Base-by-base conservation (phyloP, 2,888 invertebrate species). In the Drosophila infuscata region DNA sequence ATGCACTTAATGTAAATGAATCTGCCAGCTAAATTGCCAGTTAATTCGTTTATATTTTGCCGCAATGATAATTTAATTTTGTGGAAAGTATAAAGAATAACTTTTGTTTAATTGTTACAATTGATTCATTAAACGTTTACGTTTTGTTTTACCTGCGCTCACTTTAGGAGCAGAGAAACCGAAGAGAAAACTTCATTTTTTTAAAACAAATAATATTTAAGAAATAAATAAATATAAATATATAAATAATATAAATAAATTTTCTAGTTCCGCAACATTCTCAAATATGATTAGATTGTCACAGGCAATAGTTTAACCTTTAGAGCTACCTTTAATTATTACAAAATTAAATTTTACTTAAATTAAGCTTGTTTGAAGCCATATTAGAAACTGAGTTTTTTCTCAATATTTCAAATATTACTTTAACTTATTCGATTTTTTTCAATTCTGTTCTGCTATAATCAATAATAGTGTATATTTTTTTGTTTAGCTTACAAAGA, bases 1-100 rank as follows among this genome's bases (percentile, higher is more conserved):
- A 6, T 49, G 29, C 36, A 15, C 25, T 71, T 57, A 52, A 52
- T 71, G 38, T 35, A 52, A 59, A 70, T 70, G 33, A 61, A 70
- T 61, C 17, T 46, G 46, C 25, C 2, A 25, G 25, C 25, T 25
- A 25, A 25, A 46, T 46, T 46, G 15, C 20, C 1, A 46, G 46
- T 20, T 25, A 46, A 46, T 46, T 46, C 25, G 46, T 25, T 46
- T 15, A 25, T 46, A 15, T 46, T 25, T 4, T 8, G 25, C 20
- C 8, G 2, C 15, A 46, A 20, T 46, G 20, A 15, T 25, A 46
- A 25, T 46, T 8, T 7, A 25, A 7, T 46, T 15, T 46, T 8
- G 46, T 20, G 20, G 46, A 7, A 2, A 8, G 25, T 25, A 15
- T 2, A 7, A 46, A 25, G 7, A 25, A 25, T 15, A 25, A 25